Conservation (phyloP, 2,888 invertebrate species). For the Hoplodrina blanda region DNA sequence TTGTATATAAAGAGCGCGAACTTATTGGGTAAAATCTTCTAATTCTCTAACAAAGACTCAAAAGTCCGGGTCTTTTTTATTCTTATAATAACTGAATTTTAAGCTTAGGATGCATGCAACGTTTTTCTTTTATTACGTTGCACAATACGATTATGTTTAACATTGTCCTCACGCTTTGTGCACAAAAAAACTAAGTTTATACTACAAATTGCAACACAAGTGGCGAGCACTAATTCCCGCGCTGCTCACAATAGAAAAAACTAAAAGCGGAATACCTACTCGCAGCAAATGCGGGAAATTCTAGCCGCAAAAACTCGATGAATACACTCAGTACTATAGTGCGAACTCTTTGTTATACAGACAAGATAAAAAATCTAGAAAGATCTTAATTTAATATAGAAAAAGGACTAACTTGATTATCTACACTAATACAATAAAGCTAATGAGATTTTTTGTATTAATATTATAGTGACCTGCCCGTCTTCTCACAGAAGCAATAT, state of each 20-base stretch:
- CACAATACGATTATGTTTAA: constrained; percentile 37
- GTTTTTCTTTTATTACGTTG: constrained; percentile 8
- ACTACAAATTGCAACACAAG: constrained; percentile 49
- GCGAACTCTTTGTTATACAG: constrained; percentile 24
- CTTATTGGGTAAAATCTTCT: too few relatives aligned
- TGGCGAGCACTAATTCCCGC: constrained; percentile 51
- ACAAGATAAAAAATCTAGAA: constrained; percentile 9
- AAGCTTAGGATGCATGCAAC: neutral
- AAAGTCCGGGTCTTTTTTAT: neutral
- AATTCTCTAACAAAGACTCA: neutral
- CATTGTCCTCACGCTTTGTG: constrained; percentile 33
- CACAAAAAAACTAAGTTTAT: constrained; percentile 45
- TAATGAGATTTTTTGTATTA: too few relatives aligned
- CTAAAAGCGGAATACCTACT: constrained; percentile 25
- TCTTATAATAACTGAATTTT: neutral
- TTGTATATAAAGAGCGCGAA: too few relatives aligned
- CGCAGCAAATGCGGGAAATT: constrained; percentile 42
- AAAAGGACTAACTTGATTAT: neutral
- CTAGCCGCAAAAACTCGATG: constrained; percentile 48
- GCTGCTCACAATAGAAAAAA: constrained; percentile 45
- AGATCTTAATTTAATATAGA: constrained; percentile 1
- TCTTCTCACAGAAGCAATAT: too few relatives aligned
- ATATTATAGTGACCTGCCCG: too few relatives aligned
- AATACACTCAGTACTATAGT: constrained; percentile 36
- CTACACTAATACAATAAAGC: too few relatives aligned